A percentile compares a stretch with the other conserved stretches of the same genome.
These are phyloP conservation scores for Chiropotes sagulatus DNA, from an alignment of 2,797 vertebrate genomes.

Conservation along the genomic window DNA sequence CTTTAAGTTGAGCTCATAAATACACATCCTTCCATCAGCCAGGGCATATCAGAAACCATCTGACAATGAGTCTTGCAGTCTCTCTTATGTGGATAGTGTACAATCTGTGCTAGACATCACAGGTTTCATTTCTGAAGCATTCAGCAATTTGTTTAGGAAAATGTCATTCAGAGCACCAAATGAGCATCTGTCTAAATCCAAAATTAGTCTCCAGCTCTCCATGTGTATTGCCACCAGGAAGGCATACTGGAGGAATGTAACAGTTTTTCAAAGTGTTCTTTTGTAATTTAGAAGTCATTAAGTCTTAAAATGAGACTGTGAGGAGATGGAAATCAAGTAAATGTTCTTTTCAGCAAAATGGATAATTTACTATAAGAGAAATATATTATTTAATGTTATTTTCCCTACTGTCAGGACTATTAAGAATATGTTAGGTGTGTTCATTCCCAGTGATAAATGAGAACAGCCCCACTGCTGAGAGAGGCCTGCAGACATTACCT, in stretches of 20 bases:
- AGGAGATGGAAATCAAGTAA: slow-evolving; percentile 57
- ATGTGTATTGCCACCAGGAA: slow-evolving; percentile 53
- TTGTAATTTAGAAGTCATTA: slow-evolving; percentile 60
- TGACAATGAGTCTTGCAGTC: background rate
- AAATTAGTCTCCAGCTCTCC: slow-evolving; percentile 47
- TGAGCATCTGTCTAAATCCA: slow-evolving; percentile 62
- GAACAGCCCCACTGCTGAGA: background rate
- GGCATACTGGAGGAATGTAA: background rate
- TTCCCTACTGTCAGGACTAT: slow-evolving; percentile 26
- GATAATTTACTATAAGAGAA: slow-evolving; percentile 49
- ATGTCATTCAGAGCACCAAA: slow-evolving; percentile 59
- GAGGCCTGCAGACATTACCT: background rate
- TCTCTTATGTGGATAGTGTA: slow-evolving; percentile 10
- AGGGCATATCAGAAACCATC: background rate
- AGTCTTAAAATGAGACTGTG: slow-evolving; percentile 43
- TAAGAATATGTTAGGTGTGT: background rate
- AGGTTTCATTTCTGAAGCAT: slow-evolving; percentile 51
- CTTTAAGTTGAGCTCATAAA: slow-evolving; percentile 25
- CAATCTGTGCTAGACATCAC: slow-evolving; percentile 47
- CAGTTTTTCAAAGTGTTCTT: slow-evolving; percentile 61
- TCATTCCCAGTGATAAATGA: slow-evolving; percentile 11
- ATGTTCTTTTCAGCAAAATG: slow-evolving; percentile 52
- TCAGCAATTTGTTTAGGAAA: slow-evolving; percentile 67
- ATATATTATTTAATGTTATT: slow-evolving; percentile 25
- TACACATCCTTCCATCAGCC: background rate